A percentile compares a stretch with the other conserved stretches of the same genome.
These are phyloP conservation scores for Silvanus unidentatus DNA, from an alignment of 2,888 invertebrate species.

Conservation along the genomic window DNA sequence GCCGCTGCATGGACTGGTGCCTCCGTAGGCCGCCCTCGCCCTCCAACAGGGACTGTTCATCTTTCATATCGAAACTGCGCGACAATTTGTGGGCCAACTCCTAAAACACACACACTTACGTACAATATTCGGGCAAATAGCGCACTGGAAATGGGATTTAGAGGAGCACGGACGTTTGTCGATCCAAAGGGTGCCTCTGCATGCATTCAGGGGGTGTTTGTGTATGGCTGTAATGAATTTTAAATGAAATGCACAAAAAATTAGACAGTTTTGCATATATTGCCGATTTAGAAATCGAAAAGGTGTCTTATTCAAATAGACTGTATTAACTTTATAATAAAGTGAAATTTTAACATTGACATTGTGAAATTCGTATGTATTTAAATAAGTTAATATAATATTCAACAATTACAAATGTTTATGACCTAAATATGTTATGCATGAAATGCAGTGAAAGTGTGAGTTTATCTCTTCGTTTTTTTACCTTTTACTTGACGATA, in stretches of 20 bases:
- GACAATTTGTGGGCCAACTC: constrained; percentile 83
- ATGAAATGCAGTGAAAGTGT: constrained; percentile 7
- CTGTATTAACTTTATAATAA: no score
- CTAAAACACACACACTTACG: constrained; percentile 45
- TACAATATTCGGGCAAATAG: no score
- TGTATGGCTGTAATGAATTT: no score
- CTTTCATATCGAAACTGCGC: constrained; percentile 84
- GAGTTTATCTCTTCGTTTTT: background rate
- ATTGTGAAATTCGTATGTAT: constrained; percentile 1
- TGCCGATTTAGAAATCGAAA: no score
- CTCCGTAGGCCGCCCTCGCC: constrained; percentile 59
- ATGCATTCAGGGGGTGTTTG: no score
- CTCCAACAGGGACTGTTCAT: constrained; percentile 67
- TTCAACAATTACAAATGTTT: no score
- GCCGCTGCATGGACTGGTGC: constrained; percentile 72
- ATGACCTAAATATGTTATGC: constrained; percentile 6
- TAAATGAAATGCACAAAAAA: no score
- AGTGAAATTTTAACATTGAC: constrained; percentile 5
- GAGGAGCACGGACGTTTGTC: background rate
- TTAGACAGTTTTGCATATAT: no score
- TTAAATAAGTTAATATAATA: no score
- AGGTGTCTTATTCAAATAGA: no score
- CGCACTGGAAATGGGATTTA: background rate
- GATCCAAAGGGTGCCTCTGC: background rate
- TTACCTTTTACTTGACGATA: no score